Percentiles rank a stretch among this genome's conserved stretches.
Conservation (phyloP, 2,888 invertebrate species). For the Troides oblongomaculatus region DNA sequence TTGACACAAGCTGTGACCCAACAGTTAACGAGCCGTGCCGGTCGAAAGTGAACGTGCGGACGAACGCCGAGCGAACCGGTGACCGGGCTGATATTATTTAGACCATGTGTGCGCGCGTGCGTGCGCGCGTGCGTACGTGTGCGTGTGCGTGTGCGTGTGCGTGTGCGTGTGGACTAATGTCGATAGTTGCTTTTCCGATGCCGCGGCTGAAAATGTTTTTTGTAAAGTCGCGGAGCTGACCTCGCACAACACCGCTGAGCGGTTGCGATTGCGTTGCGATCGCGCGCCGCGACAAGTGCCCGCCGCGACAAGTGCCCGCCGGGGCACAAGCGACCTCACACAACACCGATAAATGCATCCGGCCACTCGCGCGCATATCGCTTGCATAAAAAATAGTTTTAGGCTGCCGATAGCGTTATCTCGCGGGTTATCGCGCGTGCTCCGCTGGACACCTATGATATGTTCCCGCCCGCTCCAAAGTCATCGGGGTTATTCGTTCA, state of each 20-base stretch:
- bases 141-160: too few species aligned
- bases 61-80: conserved; percentile 15
- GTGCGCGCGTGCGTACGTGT: too few species aligned
- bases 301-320: conserved; percentile 49
- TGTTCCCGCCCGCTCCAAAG: conserved; percentile 40
- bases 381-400: conserved; percentile 39
- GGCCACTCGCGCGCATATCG: conserved; percentile 51
- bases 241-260: too few species aligned
- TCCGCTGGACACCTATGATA: conserved; percentile 32
- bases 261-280: too few species aligned
- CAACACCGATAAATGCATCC: conserved; percentile 67
- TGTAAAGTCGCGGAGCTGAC: conserved; percentile 34
- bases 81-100: conserved; percentile 2
- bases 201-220: too few species aligned
- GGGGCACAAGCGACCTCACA: conserved; percentile 41
- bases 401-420: conserved; percentile 51
- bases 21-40: conserved; percentile 19
- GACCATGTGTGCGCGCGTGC: neutral
- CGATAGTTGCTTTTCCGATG: too few species aligned
- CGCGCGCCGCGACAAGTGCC: too few species aligned
- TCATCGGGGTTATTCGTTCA: conserved; percentile 37
- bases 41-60: conserved; percentile 23
- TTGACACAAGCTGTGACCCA: conserved; percentile 19
- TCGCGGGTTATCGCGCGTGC: conserved; percentile 38
- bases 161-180: too few species aligned